Evolutionary conservation across 2,888 invertebrate species (phyloP).

Genomic region (Yponomeuta cagnagella): DNA sequence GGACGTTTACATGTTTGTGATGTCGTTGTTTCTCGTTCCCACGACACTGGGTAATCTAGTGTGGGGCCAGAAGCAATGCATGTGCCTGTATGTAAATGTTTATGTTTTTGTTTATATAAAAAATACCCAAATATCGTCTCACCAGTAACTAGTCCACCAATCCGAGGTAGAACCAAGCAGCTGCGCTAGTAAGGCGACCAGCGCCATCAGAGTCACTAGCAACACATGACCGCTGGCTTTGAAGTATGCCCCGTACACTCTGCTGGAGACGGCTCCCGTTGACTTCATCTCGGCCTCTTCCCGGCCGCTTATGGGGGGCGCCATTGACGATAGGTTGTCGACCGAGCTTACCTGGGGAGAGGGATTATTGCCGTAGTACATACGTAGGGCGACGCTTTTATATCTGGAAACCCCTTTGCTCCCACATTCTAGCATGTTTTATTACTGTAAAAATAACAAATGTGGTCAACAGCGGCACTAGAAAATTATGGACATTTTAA

Average conservation of each 20-base stretch:
- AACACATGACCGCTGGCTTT: constrained; percentile 81
- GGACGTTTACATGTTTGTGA: no score
- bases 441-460: no score
- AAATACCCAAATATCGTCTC: constrained; percentile 27
- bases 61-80: no score
- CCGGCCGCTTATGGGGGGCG: constrained; percentile 64
- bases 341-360: constrained; percentile 71
- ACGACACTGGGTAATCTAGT: no score
- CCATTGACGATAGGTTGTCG: constrained; percentile 69
- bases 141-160: constrained; percentile 88
- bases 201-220: constrained; percentile 74
- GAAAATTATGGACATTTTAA: no score
- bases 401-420: no score
- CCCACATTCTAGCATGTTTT: no score
- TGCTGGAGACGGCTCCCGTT: constrained; percentile 78
- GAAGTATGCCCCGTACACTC: constrained; percentile 81
- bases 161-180: constrained; percentile 83
- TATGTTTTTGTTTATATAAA: no score
- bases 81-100: no score
- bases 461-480: no score
- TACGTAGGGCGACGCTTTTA: no score
- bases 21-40: no score
- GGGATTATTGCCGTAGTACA: background rate
- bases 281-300: constrained; percentile 76
- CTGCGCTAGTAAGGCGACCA: constrained; percentile 81